Evolutionary conservation across 2,797 vertebrate species (phyloP), one percentile per base, ranked within the genome.

Genomic region (Novumbra hubbsi): DNA sequence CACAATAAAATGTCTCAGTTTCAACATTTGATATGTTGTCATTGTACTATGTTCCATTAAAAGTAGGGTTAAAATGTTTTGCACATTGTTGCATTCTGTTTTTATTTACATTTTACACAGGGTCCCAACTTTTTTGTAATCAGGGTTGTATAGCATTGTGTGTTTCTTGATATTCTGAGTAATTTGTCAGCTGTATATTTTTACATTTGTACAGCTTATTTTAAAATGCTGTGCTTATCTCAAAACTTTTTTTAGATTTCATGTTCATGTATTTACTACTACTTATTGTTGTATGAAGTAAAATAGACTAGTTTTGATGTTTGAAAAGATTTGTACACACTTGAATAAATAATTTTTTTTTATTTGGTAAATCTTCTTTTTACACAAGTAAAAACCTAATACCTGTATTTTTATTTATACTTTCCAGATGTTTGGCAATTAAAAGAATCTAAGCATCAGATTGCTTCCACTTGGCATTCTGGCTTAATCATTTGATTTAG

Each of bases 301-400:
- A 30, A 0, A 12, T 8, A 6, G 38, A 12, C 41, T 48, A 9
- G 45, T 60, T 14, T 9, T 62, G n/a, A 24, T 38, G 11, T 60
- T 66, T 70, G 64, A 75, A 77, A 79, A 55, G 71, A 70, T 80
- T 70, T 78, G 68, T 68, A 81, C 85, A 73, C 11, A 65, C 30
- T 52, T 55, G 52, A 70, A 76, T 93, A 92, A 93, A 94, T 93
- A 94, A 94, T 84, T 87, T 83, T 91, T 90, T 92, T 92, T n/a
- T 90, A 90, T 89, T 89, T 78, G 80, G 83, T 45, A 11, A 3
- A 76, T 81, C 70, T 88, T 83, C 63, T 86, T 81, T 64, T n/a
- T 9, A 21, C 8, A 8, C 19, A 24, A n/a, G 19, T n/a, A 55
- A 55, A 6, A n/a, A 55, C 34, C 5, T 38, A 38, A 38, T 38